Evolutionary conservation across 2,888 invertebrate species (phyloP).

Genomic region (Xestia sexstrigata): DNA sequence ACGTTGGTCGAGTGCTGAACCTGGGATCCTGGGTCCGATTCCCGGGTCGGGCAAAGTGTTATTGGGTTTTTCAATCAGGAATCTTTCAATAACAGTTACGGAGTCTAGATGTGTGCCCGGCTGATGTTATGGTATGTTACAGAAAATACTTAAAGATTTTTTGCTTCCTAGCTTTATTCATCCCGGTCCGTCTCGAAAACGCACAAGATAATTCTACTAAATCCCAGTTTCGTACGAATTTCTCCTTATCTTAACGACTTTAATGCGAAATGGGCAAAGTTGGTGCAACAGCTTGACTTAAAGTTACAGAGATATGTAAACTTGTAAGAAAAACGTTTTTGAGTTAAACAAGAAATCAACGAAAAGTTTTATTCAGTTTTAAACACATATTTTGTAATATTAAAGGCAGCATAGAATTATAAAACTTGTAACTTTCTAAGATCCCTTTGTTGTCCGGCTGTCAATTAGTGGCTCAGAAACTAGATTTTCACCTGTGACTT

Average conservation of each 20-base stretch:
- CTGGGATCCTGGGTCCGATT: too few relatives aligned
- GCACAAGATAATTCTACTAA: slow-evolving; percentile 28
- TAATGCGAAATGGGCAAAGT: slow-evolving; percentile 47
- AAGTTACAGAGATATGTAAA: slow-evolving; percentile 28
- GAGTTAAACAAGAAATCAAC: neutral
- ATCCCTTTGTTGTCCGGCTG: too few relatives aligned
- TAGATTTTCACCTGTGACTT: too few relatives aligned
- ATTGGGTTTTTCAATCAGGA: too few relatives aligned
- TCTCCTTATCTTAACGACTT: slow-evolving; percentile 38
- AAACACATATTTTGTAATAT: neutral
- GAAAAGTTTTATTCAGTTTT: too few relatives aligned
- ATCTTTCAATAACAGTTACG: too few relatives aligned
- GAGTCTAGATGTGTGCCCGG: too few relatives aligned
- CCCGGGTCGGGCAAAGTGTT: too few relatives aligned
- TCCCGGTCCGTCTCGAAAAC: neutral
- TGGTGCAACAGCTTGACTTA: slow-evolving; percentile 13
- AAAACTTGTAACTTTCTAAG: too few relatives aligned
- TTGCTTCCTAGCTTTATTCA: neutral
- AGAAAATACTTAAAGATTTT: neutral
- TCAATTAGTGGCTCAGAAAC: too few relatives aligned
- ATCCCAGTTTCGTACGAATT: slow-evolving; percentile 31
- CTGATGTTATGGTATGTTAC: neutral
- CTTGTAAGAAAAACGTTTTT: neutral
- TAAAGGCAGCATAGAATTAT: too few relatives aligned
- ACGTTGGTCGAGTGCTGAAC: too few relatives aligned